phyloP scores from a whole-genome alignment of 2,888 invertebrate species.

The Callyntrura guangdongensis region DNA sequence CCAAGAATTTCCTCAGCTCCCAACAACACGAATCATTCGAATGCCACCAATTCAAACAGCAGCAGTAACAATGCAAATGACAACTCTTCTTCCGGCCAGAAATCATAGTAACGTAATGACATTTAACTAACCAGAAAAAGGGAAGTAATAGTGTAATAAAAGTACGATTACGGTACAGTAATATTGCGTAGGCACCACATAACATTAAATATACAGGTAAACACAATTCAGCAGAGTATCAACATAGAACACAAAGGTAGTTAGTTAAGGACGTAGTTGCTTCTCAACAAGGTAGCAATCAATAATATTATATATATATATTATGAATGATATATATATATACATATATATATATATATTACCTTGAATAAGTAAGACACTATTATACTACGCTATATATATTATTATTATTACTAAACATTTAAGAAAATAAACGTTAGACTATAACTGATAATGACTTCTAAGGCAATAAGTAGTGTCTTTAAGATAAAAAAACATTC shows the following conservation, averaged over 20 bases:
- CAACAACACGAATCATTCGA: constrained; percentile 79
- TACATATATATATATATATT: not conserved
- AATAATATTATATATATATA: constrained; percentile 5
- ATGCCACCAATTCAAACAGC: constrained; percentile 70
- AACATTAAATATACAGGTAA: constrained; percentile 37
- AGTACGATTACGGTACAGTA: constrained; percentile 16
- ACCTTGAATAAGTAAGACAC: constrained; percentile 5
- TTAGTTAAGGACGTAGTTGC: constrained; percentile 15
- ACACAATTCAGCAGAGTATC: constrained; percentile 49
- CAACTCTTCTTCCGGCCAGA: constrained; percentile 84
- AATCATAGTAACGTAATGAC: constrained; percentile 80
- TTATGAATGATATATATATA: not conserved
- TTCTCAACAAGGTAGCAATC: constrained; percentile 43
- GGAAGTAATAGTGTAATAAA: constrained; percentile 57
- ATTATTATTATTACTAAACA: not conserved
- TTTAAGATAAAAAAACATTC: constrained; percentile 26
- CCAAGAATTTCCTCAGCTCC: constrained; percentile 83
- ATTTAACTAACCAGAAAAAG: constrained; percentile 17
- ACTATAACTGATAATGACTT: not conserved
- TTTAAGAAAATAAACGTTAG: constrained; percentile 1
- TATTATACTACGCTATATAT: not conserved
- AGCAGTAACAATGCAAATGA: constrained; percentile 80
- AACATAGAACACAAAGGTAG: constrained; percentile 11
- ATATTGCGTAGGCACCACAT: constrained; percentile 37
- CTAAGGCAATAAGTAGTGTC: constrained; percentile 10